Base-by-base conservation (phyloP, 2,113 vertebrate genomes). In the Mustela lutreola region DNA sequence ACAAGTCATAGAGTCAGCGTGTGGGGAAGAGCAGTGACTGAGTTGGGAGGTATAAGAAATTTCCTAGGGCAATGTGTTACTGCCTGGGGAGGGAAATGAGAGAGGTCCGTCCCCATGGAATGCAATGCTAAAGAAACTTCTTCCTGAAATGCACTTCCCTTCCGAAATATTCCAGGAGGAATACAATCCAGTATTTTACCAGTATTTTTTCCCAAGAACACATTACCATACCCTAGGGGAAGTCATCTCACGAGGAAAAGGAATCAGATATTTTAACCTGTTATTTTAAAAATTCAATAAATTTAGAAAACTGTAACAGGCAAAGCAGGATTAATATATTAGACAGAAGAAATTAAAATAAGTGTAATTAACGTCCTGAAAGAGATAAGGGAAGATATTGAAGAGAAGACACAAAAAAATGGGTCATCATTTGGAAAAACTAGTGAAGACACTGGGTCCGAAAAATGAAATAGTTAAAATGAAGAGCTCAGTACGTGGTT, bases 351-450 rank as follows among this genome's bases (percentile, higher is more conserved):
- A 79, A 26, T 50, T 79, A 31, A 95, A 96, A 36, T 75, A 89
- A 60, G 33, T 62, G 10, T 45, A 58, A 56, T 86, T 78, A 67
- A 36, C 89, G 24, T 94, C 56, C n/a, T 89, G 45, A n/a, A 82
- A 73, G 19, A 96, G 58, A 58, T 89, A 92, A 81, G 28, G 18
- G 76, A 65, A 65, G 39, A n/a, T 56, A 88, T 0, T 75, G 5
- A 2, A 76, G 36, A 92, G 71, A 81, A 88, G 76, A 75, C 31
- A 58, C 36, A 76, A 36, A 96, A 93, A 96, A 48, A 89, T 76
- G 9, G 31, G 31, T 82, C 39, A 67, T 93, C 36, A 58, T 65
- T 65, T 93, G 36, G 63, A 78, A 83, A 48, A 92, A 75, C 11
- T 28, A 70, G 89, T 78, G n/a, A 50, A 71, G 26, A 28, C 31